These are phyloP conservation scores for Cactoblastis cactorum DNA, from an alignment of 2,888 invertebrate genomes.

Conservation along the genomic window DNA sequence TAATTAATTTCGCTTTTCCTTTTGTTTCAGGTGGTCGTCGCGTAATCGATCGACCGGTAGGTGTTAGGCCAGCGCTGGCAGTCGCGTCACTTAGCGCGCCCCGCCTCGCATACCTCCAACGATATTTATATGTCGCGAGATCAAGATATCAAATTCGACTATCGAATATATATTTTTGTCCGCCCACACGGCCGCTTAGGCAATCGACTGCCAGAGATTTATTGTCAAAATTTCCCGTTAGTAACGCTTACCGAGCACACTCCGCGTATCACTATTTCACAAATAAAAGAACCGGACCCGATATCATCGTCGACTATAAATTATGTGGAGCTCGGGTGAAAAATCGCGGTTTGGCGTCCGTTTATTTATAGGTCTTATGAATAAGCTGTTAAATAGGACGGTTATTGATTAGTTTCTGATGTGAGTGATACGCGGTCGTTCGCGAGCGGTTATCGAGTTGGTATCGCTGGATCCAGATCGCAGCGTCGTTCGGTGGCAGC, in stretches of 20 bases:
- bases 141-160: slow-evolving; percentile 72
- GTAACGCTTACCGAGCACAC: slow-evolving; percentile 77
- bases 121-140: slow-evolving; percentile 38
- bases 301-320: slow-evolving; percentile 77
- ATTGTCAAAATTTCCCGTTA: slow-evolving; percentile 78
- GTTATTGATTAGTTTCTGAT: slow-evolving; percentile 32
- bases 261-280: slow-evolving; percentile 78
- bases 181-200: slow-evolving; percentile 76
- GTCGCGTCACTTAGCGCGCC: slow-evolving; percentile 43
- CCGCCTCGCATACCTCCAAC: slow-evolving; percentile 25
- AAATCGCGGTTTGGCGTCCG: slow-evolving; percentile 71
- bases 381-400: slow-evolving; percentile 60
- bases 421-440: slow-evolving; percentile 29
- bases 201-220: slow-evolving; percentile 76
- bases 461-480: slow-evolving; percentile 68
- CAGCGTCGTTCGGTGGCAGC: slow-evolving; percentile 70
- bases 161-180: slow-evolving; percentile 72
- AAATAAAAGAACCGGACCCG: slow-evolving; percentile 79
- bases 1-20: slow-evolving; percentile 79
- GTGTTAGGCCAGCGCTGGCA: slow-evolving; percentile 36
- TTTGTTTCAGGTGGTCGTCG: slow-evolving; percentile 78
- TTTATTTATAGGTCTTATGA: slow-evolving; percentile 71
- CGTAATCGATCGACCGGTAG: slow-evolving; percentile 64
- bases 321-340: slow-evolving; percentile 74
- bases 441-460: slow-evolving; percentile 43